Conservation (phyloP, 2,113 vertebrate genomes). For the Xiphophorus couchianus region DNA sequence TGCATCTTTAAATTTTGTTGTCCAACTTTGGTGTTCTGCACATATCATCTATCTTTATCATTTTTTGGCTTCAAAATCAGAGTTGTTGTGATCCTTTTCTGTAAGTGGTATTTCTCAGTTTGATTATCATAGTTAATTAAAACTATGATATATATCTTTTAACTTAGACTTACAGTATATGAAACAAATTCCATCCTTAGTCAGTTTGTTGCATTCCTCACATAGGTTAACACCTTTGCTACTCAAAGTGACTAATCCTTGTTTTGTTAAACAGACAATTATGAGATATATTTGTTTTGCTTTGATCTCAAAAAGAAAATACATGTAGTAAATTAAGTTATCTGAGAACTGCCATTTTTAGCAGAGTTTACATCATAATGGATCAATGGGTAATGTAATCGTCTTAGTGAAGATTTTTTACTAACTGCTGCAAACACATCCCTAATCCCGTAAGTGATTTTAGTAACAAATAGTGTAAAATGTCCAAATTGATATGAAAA, state of each 20-base stretch:
- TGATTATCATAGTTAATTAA: too few species aligned
- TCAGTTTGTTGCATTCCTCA: too few species aligned
- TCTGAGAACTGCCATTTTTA: background rate
- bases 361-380: background rate
- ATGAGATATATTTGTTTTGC: background rate
- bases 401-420: background rate
- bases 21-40: too few species aligned
- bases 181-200: too few species aligned
- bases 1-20: too few species aligned
- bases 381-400: background rate
- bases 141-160: too few species aligned
- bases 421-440: background rate
- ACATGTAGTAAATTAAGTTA: background rate
- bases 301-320: background rate
- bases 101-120: too few species aligned
- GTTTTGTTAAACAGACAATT: background rate
- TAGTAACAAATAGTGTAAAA: background rate
- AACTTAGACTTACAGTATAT: too few species aligned
- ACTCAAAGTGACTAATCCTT: conserved; percentile 25
- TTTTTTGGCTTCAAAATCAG: too few species aligned
- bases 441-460: background rate
- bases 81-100: too few species aligned
- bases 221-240: background rate
- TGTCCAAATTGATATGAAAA: background rate
- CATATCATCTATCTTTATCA: too few species aligned